A percentile compares a stretch with the other conserved stretches of the same genome.
phyloP scores from a whole-genome alignment of 2,113 vertebrate genomes.

The Mungos mungo region DNA sequence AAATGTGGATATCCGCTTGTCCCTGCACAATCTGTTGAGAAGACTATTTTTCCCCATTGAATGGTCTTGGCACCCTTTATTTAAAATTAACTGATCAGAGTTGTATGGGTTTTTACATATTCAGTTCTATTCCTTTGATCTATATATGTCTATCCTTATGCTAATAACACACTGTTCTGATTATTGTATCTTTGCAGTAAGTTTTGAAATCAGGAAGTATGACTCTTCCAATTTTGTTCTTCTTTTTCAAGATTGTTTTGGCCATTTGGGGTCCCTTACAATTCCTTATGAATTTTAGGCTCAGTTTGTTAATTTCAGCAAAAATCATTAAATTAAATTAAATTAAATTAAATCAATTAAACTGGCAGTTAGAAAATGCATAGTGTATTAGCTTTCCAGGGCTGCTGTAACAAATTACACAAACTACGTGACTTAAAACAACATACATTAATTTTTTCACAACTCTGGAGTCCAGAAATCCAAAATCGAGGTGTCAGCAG shows the following conservation, averaged over 20 bases:
- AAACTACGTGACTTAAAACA: not conserved
- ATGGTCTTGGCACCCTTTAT: not conserved
- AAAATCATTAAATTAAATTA: not conserved
- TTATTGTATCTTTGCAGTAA: too few relatives aligned
- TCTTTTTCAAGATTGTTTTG: not conserved
- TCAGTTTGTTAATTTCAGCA: not conserved
- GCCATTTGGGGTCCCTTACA: not conserved
- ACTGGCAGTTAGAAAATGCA: not conserved
- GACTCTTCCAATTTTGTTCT: not conserved
- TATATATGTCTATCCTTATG: not conserved
- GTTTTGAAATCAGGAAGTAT: not conserved
- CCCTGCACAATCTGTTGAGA: not conserved
- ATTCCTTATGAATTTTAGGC: not conserved
- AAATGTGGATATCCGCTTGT: not conserved
- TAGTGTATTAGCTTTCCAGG: not conserved
- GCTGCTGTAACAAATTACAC: not conserved
- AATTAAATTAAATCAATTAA: too few relatives aligned
- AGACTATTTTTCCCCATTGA: not conserved
- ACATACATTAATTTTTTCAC: not conserved
- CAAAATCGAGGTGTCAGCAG: too few relatives aligned
- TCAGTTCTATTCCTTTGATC: not conserved
- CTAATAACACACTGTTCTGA: not conserved
- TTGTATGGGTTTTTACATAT: not conserved
- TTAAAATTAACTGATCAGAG: not conserved
- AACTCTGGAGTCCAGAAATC: too few relatives aligned